Conservation (phyloP, 2,888 invertebrate species). For the Troglohyphantes excavatus region DNA sequence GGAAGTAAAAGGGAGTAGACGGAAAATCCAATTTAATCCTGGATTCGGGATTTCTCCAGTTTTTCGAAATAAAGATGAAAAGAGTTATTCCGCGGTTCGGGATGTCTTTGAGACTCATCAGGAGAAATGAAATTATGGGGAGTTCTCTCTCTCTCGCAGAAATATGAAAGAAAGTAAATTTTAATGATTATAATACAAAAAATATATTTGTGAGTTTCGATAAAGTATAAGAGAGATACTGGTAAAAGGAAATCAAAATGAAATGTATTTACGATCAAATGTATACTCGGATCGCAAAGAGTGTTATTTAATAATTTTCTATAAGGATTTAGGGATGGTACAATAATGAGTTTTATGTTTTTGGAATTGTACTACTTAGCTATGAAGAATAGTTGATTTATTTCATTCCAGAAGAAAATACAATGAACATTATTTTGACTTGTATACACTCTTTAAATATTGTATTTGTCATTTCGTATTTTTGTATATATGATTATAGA, state of each 20-base stretch:
- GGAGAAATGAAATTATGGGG: conserved; percentile 37
- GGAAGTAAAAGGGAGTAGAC: background rate
- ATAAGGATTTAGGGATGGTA: too few species aligned
- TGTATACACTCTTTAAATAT: too few species aligned
- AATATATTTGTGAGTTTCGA: background rate
- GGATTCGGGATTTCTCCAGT: background rate
- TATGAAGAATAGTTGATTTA: too few species aligned
- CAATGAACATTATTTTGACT: too few species aligned
- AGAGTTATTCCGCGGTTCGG: background rate
- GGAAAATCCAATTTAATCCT: conserved; percentile 28
- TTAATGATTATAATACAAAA: background rate
- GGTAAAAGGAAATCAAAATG: conserved; percentile 20
- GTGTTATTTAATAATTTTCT: background rate
- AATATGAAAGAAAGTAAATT: too few species aligned
- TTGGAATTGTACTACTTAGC: too few species aligned
- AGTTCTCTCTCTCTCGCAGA: background rate
- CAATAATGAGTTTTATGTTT: too few species aligned
- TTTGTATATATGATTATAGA: too few species aligned
- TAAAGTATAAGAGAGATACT: background rate
- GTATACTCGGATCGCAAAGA: conserved; percentile 5
- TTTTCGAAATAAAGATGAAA: conserved; percentile 1
- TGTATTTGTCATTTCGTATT: too few species aligned
- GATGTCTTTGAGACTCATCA: conserved; percentile 30
- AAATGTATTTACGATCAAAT: conserved; percentile 28
- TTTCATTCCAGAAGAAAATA: too few species aligned